Evolutionary conservation across 2,797 vertebrate genomes (phyloP).

Genomic region (Lutra lutra): DNA sequence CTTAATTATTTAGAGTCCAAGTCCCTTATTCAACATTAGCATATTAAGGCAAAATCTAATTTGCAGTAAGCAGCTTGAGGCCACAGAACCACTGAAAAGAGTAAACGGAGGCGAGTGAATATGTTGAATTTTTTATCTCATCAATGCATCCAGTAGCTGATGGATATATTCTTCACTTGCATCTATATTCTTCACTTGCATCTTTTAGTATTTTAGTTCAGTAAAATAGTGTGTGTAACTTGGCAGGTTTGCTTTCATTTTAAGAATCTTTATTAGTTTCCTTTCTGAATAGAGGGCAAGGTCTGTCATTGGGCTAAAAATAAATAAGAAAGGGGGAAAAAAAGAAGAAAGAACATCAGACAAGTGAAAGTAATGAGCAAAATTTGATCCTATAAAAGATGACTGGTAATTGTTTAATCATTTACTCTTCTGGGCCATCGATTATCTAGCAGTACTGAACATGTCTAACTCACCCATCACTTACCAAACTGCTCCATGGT

Average conservation of each 20-base stretch:
- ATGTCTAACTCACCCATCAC: background rate
- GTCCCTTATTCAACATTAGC: constrained; percentile 76
- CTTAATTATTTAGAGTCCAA: constrained; percentile 80
- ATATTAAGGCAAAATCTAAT: constrained; percentile 81
- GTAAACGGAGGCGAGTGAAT: constrained; percentile 15
- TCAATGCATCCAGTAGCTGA: background rate
- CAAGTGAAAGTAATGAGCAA: background rate
- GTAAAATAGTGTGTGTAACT: constrained; percentile 8
- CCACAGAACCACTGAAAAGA: constrained; percentile 70
- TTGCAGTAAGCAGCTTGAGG: constrained; percentile 81
- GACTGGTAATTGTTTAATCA: background rate
- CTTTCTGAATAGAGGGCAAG: background rate
- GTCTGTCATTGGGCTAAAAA: background rate
- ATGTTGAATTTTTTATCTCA: constrained; percentile 53
- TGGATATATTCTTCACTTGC: constrained; percentile 17
- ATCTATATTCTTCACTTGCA: background rate
- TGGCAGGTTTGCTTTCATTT: background rate
- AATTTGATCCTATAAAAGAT: background rate
- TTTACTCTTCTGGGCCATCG: background rate
- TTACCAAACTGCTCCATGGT: background rate
- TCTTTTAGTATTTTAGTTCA: constrained; percentile 6
- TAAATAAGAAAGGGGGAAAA: background rate
- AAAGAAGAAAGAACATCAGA: background rate
- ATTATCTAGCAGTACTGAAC: background rate
- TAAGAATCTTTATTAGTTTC: background rate